Base-by-base conservation (phyloP, 1,140 invertebrate genomes). In the Caenorhabditis latens region DNA sequence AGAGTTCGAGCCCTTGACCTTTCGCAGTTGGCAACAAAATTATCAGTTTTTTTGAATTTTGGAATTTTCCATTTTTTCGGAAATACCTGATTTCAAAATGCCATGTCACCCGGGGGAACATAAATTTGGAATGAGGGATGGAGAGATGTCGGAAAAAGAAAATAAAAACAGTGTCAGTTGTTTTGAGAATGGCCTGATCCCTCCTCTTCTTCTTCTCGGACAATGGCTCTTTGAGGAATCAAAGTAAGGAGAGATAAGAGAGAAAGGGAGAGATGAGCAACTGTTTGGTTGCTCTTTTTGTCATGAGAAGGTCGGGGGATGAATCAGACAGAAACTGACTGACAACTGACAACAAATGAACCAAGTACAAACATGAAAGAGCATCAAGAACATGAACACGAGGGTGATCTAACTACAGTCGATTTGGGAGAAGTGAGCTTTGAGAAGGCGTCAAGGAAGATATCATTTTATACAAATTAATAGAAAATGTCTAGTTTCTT, bases 161-260 rank as follows among this genome's bases (percentile, higher is more conserved):
- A 79, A 71, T 71, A 79, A 79, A 32, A 48, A 50, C 43, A 79
- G 21, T 32, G 46, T 16, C 46, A 50, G 46, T 24, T 50, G 71
- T 79, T 79, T 9, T 8, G 40, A 13, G 65, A 32, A 79, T 79
- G 71, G 71, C 71, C 43, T 79, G 71, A 79, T 79, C 46, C 24
- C 46, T 42, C 19, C n/a, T 65, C 32, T 65, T 6, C 50, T 53
- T 8, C n/a, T 79, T 24, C n/a, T 75, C 53, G 71, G 71, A 79
- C 71, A 79, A 79, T 79, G 71, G 71, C 71, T 79, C 46, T 79
- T 79, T 79, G 71, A 79, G 71, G 61, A 63, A 63, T 63, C 61
- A 63, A 4, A 32, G 8, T 9, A 42, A 46, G n/a, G n/a, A n/a
- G n/a, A n/a, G 24, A 71, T 46, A 46, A 7, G 42, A 71, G 32